Base-by-base conservation (phyloP, 1,140 invertebrate genomes). In the Musca vetustissima region DNA sequence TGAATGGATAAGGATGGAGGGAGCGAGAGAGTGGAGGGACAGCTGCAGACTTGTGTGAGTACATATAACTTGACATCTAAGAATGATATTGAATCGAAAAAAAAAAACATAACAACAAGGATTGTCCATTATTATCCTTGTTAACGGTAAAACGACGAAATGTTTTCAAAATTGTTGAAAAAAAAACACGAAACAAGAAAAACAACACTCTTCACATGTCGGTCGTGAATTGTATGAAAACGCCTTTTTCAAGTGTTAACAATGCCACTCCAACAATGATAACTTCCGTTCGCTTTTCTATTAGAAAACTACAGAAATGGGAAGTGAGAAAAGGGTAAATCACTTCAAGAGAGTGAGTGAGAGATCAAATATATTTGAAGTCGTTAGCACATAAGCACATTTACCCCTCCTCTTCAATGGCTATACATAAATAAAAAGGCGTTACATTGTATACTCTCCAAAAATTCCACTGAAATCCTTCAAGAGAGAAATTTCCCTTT, bases 381-480 rank as follows among this genome's bases (percentile, higher is more conserved):
- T 28, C 3, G n/a, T n/a, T n/a, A n/a, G n/a, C n/a, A n/a, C n/a
- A 9, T 32, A 9, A 32, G 4, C 28, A 32, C 9, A 9, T 32
- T 43, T 43, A 43, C 11, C 36, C 36, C 36, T 9, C 36, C 36
- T 43, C 36, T 43, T 11, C 19, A 14, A n/a, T 9, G 15, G 8
- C 8, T 22, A 57, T 6, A 28, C 53, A 15, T 14, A 2, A 57
- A 28, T 25, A 57, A 28, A 57, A 28, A 25, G 53, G 53, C 53
- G 53, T 57, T 57, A 57, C 15, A 22, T n/a, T 15, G 6, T 13
- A 13, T 43, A 43, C 36, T 43, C 36, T 43, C 36, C 36, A 7
- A 43, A 61, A 61, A 61, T 61, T 61, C 21, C 57, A 28, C 28
- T 19, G 21, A 52, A 52, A 61, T 61, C 57, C 57, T 61, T 15